Base-by-base conservation (phyloP, 2,797 vertebrate species). In the Pteropus rufus region DNA sequence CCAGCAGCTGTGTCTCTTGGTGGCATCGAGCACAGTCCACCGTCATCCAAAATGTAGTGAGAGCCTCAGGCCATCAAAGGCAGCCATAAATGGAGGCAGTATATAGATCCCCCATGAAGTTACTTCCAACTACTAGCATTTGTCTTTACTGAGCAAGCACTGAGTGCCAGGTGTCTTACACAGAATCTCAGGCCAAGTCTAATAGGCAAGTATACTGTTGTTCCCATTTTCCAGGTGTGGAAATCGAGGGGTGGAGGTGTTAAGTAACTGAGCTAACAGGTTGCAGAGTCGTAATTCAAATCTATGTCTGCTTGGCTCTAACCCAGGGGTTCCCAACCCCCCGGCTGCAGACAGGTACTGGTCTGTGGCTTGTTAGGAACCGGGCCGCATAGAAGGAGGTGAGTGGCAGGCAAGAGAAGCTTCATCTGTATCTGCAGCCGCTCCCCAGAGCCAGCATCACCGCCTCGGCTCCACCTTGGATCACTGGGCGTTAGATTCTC, bases 121-220 rank as follows among this genome's bases (percentile, higher is more conserved):
- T 16, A 58, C 56, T 21, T 58, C 21, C 34, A 11, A 54, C 58
- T 15, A 67, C 31, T 0, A 11, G 31, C n/a, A 2, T 26, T 56
- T 4, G 2, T n/a, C 46, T n/a, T 7, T 70, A 21, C 0, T n/a
- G 60, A 80, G 79, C 52, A 49, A 49, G 64, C 2, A 16, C 52
- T 16, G 12, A 21, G 19, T 5, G 26, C 79, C 34, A 52, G 36
- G 36, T 8, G 31, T 49, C 39, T 36, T 0, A 31, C 70, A 23
- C 0, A 0, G 39, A 67, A 7, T 31, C 23, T 62, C 46, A 6
- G 0, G 31, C 44, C 24, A 15, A 5, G 58, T 44, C 19, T 7
- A 9, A 56, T 7, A 84, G 76, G 31, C 70, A 18, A 5, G 21
- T 11, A 7, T 65, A 7, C 8, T 10, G 11, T 0, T 29, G 41